Evolutionary conservation across 2,113 vertebrate genomes (phyloP).

Genomic region (Butastur rufipennis): DNA sequence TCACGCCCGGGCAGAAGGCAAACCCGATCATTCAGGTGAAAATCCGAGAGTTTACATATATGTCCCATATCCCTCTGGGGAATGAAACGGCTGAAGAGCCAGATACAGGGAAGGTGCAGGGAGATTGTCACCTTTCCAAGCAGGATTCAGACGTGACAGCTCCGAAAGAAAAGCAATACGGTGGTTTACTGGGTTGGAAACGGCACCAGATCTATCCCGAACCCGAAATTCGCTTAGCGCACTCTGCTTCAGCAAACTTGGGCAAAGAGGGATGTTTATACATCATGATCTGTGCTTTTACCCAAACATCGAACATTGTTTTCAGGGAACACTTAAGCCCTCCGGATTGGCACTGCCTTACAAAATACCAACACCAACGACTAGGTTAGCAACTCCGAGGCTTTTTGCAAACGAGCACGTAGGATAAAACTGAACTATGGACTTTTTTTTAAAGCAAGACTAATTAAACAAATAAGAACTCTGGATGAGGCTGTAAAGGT

Average conservation of each 20-base stretch:
- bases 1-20: background rate
- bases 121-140: background rate
- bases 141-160: background rate
- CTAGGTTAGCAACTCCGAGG: background rate
- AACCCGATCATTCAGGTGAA: background rate
- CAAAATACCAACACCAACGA: background rate
- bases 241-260: background rate
- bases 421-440: background rate
- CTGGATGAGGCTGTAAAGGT: background rate
- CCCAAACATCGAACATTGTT: background rate
- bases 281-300: background rate
- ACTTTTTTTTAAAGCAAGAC: background rate
- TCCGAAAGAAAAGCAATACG: background rate
- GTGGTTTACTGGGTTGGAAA: background rate
- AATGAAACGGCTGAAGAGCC: background rate
- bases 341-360: background rate
- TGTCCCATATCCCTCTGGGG: fast-evolving
- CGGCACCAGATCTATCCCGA: background rate
- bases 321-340: background rate
- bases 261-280: background rate
- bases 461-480: background rate
- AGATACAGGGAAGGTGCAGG: background rate
- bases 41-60: background rate
- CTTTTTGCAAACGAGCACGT: background rate
- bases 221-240: fast-evolving